Conservation (phyloP, 2,797 vertebrate species). For the Gallinago nigripennis region DNA sequence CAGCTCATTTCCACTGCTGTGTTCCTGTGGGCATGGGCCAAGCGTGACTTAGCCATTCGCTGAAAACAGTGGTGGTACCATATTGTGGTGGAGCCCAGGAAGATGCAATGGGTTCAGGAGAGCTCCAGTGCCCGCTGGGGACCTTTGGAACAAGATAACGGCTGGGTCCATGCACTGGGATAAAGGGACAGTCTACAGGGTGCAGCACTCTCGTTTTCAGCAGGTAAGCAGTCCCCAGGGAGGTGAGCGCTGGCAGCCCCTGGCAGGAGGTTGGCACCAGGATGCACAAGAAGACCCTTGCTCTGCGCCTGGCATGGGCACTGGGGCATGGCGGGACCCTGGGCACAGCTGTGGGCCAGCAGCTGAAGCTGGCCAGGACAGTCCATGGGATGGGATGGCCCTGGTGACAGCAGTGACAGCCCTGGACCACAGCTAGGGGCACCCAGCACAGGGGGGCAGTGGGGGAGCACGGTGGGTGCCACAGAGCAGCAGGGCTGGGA, state of each 20-base stretch:
- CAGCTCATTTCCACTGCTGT: neutral
- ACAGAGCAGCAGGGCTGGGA: neutral
- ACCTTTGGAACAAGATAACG: conserved; percentile 69
- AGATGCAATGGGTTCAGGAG: neutral
- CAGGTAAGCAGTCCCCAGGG: neutral
- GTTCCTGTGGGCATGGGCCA: neutral
- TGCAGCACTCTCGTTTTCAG: neutral
- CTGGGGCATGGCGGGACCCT: neutral
- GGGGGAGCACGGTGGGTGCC: fast-evolving
- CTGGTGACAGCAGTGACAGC: neutral
- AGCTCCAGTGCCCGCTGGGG: neutral
- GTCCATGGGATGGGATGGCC: neutral
- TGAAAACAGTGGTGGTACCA: neutral
- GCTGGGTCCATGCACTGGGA: neutral
- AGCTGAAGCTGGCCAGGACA: neutral
- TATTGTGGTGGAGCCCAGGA: neutral
- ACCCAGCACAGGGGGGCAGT: too few species aligned
- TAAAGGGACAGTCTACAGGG: neutral
- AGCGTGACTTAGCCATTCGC: neutral
- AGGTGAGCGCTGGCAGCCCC: neutral
- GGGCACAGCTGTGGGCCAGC: neutral
- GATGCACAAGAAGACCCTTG: neutral
- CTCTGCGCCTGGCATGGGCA: fast-evolving
- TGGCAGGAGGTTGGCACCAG: neutral
- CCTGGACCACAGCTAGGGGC: neutral